These are phyloP conservation scores for Xiphophorus couchianus DNA, from an alignment of 2,113 vertebrate genomes.

Conservation along the genomic window DNA sequence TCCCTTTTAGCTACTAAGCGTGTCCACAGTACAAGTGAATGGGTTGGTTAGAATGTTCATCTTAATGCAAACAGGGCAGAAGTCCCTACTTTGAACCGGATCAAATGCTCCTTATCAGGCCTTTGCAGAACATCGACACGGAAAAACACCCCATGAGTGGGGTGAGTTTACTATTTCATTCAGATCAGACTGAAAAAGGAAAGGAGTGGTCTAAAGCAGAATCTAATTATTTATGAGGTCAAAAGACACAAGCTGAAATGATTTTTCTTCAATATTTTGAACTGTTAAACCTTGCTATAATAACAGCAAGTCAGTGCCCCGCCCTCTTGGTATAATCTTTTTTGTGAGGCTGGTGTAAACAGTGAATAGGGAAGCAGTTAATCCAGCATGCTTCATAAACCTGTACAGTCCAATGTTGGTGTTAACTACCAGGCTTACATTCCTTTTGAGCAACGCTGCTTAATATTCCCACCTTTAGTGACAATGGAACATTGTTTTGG, in stretches of 20 bases:
- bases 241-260: background rate
- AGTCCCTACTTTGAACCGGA: background rate
- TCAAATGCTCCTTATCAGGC: too few relatives aligned
- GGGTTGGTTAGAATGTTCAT: background rate
- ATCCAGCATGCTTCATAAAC: slow-evolving; percentile 6
- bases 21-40: background rate
- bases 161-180: too few relatives aligned
- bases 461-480: background rate
- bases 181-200: too few relatives aligned
- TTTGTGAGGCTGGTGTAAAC: slow-evolving; percentile 4
- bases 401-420: background rate
- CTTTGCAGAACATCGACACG: too few relatives aligned
- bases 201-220: background rate
- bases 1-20: background rate
- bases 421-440: background rate
- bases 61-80: background rate
- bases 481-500: background rate
- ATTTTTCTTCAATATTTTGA: background rate
- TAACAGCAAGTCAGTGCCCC: background rate
- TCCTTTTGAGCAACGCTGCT: background rate
- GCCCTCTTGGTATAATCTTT: background rate
- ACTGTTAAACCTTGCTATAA: background rate
- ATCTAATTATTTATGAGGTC: background rate
- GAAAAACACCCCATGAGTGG: too few relatives aligned
- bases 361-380: slow-evolving; percentile 5